Evolutionary conservation across 1,140 invertebrate genomes (phyloP).

Genomic region (Orius laevigatus): DNA sequence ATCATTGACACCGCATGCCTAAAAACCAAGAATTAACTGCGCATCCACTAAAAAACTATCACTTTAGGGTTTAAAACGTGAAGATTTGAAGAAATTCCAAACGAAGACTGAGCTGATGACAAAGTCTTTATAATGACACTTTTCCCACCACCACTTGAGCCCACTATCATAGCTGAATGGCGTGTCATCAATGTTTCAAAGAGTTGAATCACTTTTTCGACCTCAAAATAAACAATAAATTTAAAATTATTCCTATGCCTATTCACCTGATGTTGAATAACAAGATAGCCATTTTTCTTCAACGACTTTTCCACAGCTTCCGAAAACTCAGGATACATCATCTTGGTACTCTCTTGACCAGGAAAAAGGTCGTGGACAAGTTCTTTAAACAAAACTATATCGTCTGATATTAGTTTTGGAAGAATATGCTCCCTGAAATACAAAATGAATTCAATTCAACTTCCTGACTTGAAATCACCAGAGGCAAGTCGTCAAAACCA

Average conservation of each 20-base stretch:
- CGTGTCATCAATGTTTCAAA: constrained; percentile 89
- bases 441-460: too few relatives aligned
- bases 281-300: constrained; percentile 42
- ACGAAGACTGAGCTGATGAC: constrained; percentile 49
- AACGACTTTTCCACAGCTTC: constrained; percentile 53
- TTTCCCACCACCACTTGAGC: constrained; percentile 81
- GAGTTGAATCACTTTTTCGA: constrained; percentile 75
- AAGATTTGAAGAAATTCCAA: constrained; percentile 61
- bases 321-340: constrained; percentile 71
- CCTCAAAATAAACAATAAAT: constrained; percentile 29
- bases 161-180: constrained; percentile 80
- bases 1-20: too few relatives aligned
- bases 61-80: constrained; percentile 60
- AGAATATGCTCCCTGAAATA: constrained; percentile 65
- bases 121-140: constrained; percentile 68
- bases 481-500: constrained; percentile 54
- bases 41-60: too few relatives aligned
- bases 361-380: constrained; percentile 80
- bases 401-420: constrained; percentile 81
- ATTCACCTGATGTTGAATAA: constrained; percentile 30
- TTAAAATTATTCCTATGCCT: too few relatives aligned
- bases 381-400: constrained; percentile 74
- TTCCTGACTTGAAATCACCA: too few relatives aligned
- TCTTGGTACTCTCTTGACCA: constrained; percentile 66
- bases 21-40: too few relatives aligned